Percentiles rank a stretch among this genome's conserved stretches.
phyloP scores from a whole-genome alignment of 2,113 vertebrate genomes.

The Pyxicephalus adspersus region DNA sequence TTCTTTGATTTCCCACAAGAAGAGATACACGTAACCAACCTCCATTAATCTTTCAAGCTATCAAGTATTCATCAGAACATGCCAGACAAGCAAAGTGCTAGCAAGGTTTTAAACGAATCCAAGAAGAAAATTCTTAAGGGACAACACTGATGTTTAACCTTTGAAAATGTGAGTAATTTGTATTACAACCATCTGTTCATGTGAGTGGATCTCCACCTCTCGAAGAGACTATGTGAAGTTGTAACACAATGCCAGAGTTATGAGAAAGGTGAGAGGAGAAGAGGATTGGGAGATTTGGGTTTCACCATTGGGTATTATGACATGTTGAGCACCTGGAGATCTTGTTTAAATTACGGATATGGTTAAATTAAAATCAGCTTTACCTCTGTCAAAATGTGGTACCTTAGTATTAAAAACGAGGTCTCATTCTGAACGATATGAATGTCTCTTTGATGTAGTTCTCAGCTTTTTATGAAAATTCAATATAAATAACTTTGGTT shows the following conservation, averaged over 20 bases:
- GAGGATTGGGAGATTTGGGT: slow-evolving; percentile 10
- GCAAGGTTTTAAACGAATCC: background rate
- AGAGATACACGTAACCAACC: background rate
- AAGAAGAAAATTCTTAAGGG: slow-evolving; percentile 18
- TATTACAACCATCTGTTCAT: slow-evolving; percentile 50
- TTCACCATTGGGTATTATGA: slow-evolving; percentile 8
- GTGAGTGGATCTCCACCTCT: background rate
- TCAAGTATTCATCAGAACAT: slow-evolving; percentile 20
- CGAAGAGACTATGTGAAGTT: background rate
- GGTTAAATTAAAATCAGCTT: background rate
- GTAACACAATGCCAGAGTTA: slow-evolving; percentile 11
- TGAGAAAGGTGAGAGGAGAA: slow-evolving; percentile 20
- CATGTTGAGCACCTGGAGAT: slow-evolving; percentile 26
- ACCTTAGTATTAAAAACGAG: no score
- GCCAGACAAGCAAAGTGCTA: background rate
- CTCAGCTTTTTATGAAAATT: no score
- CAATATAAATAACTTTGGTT: no score
- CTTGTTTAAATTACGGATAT: slow-evolving; percentile 5
- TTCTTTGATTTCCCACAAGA: no score
- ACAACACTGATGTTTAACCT: slow-evolving; percentile 45
- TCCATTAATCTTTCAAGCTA: slow-evolving; percentile 21
- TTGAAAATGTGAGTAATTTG: slow-evolving; percentile 32
- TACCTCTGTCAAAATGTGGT: no score
- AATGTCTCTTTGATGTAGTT: no score
- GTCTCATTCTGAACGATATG: no score